phyloP scores from a whole-genome alignment of 64 coral and sea anemone genomes.

The Actinia equina region DNA sequence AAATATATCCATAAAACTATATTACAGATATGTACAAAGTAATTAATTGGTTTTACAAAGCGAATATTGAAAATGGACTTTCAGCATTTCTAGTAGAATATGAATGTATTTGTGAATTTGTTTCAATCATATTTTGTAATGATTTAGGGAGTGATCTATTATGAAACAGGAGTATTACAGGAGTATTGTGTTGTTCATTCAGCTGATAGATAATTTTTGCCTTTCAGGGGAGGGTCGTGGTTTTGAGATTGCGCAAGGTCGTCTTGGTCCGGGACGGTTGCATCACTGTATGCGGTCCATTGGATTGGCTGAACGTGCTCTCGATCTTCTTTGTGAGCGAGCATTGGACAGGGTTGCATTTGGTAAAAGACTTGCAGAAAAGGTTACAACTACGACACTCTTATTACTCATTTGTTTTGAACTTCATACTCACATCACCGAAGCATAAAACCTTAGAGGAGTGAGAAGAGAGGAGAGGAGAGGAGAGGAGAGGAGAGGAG shows the following conservation, averaged over 20 bases:
- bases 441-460: too few species aligned
- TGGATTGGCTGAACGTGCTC: conserved; percentile 74
- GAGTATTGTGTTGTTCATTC: not conserved
- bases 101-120: too few species aligned
- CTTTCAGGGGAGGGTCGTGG: conserved; percentile 91
- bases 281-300: conserved; percentile 95
- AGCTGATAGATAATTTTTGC: not conserved
- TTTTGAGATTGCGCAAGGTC: conserved; percentile 98
- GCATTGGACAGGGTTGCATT: conserved; percentile 80
- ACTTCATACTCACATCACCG: not conserved
- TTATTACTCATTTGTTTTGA: not conserved
- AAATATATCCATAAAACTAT: too few species aligned
- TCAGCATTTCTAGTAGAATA: too few species aligned
- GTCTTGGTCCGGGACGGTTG: conserved; percentile 89
- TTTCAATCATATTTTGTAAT: too few species aligned
- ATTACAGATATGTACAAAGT: too few species aligned
- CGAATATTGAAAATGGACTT: too few species aligned
- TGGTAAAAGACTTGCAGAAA: conserved; percentile 79
- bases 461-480: too few species aligned
- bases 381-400: conserved; percentile 32
- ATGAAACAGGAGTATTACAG: too few species aligned
- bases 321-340: conserved; percentile 75
- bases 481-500: too few species aligned
- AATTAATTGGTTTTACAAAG: too few species aligned
- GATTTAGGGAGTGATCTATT: too few species aligned